Evolutionary conservation across 2,888 invertebrate genomes (phyloP).

Genomic region (Epinotia brunnichana): DNA sequence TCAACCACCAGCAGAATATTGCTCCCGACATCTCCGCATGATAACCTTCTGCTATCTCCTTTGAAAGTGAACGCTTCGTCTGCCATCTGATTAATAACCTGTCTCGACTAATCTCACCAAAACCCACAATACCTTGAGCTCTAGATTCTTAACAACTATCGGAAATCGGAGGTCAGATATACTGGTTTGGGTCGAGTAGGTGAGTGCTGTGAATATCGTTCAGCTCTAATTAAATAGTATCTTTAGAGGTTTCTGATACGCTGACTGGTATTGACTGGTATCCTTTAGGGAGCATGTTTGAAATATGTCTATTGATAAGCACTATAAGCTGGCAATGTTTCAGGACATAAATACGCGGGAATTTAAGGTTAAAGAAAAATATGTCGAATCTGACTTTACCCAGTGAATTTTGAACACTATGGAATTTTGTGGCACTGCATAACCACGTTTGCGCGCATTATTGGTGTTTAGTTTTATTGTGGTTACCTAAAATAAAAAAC

Average conservation of each 20-base stretch:
- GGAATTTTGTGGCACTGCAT: no score
- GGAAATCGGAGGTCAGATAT: not conserved
- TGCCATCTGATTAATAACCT: not conserved
- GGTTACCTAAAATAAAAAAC: no score
- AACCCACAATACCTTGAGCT: not conserved
- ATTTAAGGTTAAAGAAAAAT: not conserved
- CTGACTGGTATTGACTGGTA: not conserved
- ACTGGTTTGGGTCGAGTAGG: not conserved
- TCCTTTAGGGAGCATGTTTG: not conserved
- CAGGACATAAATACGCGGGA: not conserved
- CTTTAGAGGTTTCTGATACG: slow-evolving; percentile 25
- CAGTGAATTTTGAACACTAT: no score
- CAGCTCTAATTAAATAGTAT: slow-evolving; percentile 26
- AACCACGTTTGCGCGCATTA: no score
- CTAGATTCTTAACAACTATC: not conserved
- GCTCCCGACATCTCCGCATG: slow-evolving; percentile 7
- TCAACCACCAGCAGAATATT: slow-evolving; percentile 7
- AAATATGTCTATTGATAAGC: not conserved
- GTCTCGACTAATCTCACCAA: not conserved
- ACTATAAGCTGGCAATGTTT: not conserved
- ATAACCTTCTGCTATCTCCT: slow-evolving; percentile 32
- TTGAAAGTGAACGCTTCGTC: slow-evolving; percentile 36
- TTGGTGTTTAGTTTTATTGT: no score
- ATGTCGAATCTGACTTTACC: no score
- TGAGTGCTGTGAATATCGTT: not conserved